Base-by-base conservation (phyloP, 1,140 invertebrate genomes). In the Trichogramma pretiosum region DNA sequence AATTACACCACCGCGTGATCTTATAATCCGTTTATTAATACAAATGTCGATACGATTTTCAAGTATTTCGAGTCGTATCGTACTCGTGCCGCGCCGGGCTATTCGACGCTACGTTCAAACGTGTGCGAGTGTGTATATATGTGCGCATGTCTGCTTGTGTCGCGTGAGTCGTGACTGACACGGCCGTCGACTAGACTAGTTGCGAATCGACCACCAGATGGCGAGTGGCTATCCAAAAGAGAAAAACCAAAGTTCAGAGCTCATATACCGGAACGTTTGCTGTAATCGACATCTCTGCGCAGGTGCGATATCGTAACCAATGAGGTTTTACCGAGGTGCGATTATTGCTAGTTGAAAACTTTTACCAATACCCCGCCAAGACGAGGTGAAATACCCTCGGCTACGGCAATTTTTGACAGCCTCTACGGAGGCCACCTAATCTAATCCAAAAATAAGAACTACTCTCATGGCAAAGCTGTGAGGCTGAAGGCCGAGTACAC, bases 301-400 rank as follows among this genome's bases (percentile, higher is more conserved):
- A 81, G 79, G 74, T 82, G 81, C 81, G 78, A 82, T 84, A 83
- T 83, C 81, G 81, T 84, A 84, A 87, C 82, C 84, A 80, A 86
- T 87, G 84, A 88, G 79, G 82, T 81, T 77, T 68, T 80, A 81
- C 82, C 77, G 83, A 85, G 82, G 81, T 85, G 83, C 82, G 82
- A 85, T 85, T 85, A 85, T 86, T 85, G 82, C 83, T 85, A 85
- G 82, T 86, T 86, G 83, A 85, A 85, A 86, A 85, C 83, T 85
- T 81, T 83, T 83, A 85, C 87, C 87, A 90, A 92, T 91, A 89
- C 85, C 86, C 86, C 87, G 87, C 85, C 85, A 77, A 78, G 84
- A 78, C 83, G 82, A 82, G 83, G 85, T 88, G 86, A 87, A 89
- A 89, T 82, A 88, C 79, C 84, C 83, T 82, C 80, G 83, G 77